Evolutionary conservation across 2,797 vertebrate genomes (phyloP), one percentile per base, ranked within the genome.

Genomic region (Erpetoichthys calabaricus): DNA sequence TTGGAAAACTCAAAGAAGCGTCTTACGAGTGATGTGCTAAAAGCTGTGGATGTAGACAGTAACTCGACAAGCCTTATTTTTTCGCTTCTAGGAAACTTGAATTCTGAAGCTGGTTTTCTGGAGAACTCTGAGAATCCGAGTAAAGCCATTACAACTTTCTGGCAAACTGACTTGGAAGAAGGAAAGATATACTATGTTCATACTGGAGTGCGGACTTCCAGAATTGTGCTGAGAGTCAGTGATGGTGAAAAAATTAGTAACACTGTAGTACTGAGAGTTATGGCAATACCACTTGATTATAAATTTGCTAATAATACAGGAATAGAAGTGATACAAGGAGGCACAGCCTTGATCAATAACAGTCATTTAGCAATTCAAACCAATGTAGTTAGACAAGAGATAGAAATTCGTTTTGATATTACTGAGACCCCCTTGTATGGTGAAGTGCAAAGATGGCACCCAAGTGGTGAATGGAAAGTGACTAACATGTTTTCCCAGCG

Each of bases 211-310:
- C 75, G 70, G 68, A 93, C 92, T 67, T 89, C 91, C 9, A 82
- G 87, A 64, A 86, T 95, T 67, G 87, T 92, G 62, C 72, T 98
- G 44, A 85, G 90, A 74, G 92, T 89, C 4, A 86, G 80, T 1
- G 91, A 97, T 67, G 85, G 89, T 10, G 87, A 91, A 66, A 92
- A 90, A 65, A 82, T 91, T 57, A 94, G 91, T 73, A 94, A 91
- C 67, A 91, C 88, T 0, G 85, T 87, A 5, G 90, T 98, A 51
- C 74, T 95, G 46, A 72, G 84, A 60, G 71, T 97, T 61, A 81
- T 88, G 77, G 86, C 90, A 5, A 53, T 91, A 59, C 72, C 79
- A 4, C 74, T 90, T 63, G 78, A 91, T 63, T 92, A 86, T 69
- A 81, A 78, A 72, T 71, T 96, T 59, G 72, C 70, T 46, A 89